These are phyloP conservation scores for Odontocerum albicorne DNA, from an alignment of 2,888 invertebrate genomes.

Conservation along the genomic window DNA sequence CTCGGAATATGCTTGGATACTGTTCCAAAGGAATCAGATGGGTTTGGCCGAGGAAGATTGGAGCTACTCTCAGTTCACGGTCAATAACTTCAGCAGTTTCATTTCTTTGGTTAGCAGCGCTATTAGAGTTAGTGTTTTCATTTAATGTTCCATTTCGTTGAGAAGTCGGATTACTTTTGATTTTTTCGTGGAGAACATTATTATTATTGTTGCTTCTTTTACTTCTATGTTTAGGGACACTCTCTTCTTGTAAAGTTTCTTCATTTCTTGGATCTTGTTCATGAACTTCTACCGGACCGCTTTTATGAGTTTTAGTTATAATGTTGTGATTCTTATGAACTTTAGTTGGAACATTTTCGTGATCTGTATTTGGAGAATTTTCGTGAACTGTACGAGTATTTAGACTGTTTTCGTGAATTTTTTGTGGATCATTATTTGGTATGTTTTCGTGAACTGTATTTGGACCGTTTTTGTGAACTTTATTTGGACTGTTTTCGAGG, in stretches of 20 bases:
- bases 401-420: too few relatives aligned
- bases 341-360: too few relatives aligned
- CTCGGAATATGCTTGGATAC: conserved; percentile 26
- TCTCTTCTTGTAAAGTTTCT: neutral
- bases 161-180: neutral
- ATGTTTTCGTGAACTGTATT: too few relatives aligned
- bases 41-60: conserved; percentile 28
- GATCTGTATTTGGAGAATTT: too few relatives aligned
- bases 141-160: neutral
- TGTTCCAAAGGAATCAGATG: conserved; percentile 28
- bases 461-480: too few relatives aligned
- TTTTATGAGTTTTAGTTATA: too few relatives aligned
- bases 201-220: neutral
- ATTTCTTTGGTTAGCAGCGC: neutral
- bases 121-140: too few relatives aligned
- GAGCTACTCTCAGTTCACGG: neutral
- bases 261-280: neutral
- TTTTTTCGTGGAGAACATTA: neutral
- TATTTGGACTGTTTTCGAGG: too few relatives aligned
- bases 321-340: too few relatives aligned
- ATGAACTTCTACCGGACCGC: neutral
- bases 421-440: too few relatives aligned
- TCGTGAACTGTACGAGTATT: too few relatives aligned
- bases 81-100: neutral
- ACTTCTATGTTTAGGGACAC: neutral